phyloP scores from a whole-genome alignment of 2,797 vertebrate species.

The Phylloscopus collybita region DNA sequence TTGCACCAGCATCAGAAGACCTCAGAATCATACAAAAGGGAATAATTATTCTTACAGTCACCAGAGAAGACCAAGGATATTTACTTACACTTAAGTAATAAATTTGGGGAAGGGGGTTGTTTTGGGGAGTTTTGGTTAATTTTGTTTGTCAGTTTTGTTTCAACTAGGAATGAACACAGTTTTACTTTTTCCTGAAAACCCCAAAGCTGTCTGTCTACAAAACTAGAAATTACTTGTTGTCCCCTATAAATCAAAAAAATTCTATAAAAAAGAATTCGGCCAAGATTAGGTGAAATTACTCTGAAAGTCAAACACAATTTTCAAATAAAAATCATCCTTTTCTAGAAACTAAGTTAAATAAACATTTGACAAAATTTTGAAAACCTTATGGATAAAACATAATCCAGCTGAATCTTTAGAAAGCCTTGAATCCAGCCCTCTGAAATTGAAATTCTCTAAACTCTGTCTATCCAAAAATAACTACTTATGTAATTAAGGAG shows the following conservation, averaged over 20 bases:
- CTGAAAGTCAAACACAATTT: background rate
- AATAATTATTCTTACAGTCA: background rate
- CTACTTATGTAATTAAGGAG: background rate
- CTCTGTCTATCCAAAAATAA: background rate
- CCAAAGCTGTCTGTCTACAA: background rate
- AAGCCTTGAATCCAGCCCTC: background rate
- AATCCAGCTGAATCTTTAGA: background rate
- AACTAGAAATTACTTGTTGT: background rate
- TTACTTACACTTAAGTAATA: background rate
- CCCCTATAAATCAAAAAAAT: background rate
- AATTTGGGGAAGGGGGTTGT: rapidly evolving
- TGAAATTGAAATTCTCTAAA: background rate
- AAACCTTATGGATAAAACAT: background rate
- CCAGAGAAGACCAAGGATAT: background rate
- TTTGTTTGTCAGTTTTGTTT: background rate
- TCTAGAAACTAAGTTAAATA: background rate
- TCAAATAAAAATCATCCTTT: background rate
- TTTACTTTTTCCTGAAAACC: background rate
- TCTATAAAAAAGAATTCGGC: background rate
- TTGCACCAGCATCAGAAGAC: background rate
- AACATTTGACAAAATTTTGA: background rate
- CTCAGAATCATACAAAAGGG: background rate
- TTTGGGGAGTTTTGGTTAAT: background rate
- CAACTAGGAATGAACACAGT: background rate
- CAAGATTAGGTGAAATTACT: rapidly evolving